These are phyloP conservation scores for Lerista edwardsae DNA, from an alignment of 2,797 vertebrate species.

Conservation along the genomic window DNA sequence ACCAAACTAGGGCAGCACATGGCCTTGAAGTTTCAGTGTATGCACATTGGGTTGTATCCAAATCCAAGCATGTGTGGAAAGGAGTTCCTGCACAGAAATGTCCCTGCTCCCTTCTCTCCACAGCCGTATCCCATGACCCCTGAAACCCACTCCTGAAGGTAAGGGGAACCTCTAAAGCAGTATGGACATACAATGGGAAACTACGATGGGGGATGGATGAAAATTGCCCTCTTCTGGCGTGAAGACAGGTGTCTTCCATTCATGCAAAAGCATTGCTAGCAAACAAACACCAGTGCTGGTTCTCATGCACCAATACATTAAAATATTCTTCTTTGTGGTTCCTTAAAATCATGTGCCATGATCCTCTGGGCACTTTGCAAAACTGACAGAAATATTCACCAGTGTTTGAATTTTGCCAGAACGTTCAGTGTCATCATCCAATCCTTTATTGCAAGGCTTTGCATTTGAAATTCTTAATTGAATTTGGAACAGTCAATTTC, in stretches of 20 bases:
- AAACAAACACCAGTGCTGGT: too few species aligned
- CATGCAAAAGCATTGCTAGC: too few species aligned
- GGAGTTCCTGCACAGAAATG: too few species aligned
- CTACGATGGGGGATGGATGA: too few species aligned
- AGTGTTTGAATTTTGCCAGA: background rate
- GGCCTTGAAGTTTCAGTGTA: conserved; percentile 33
- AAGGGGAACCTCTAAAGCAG: too few species aligned
- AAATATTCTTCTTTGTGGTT: background rate
- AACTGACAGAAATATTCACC: background rate
- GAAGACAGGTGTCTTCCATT: too few species aligned
- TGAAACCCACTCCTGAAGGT: too few species aligned
- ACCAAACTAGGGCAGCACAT: background rate
- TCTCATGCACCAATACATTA: background rate
- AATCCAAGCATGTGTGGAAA: too few species aligned
- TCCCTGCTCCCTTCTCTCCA: too few species aligned
- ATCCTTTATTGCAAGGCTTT: background rate
- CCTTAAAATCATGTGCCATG: background rate
- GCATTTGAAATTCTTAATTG: background rate
- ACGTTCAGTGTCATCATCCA: background rate
- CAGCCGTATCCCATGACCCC: too few species aligned
- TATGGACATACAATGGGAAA: too few species aligned
- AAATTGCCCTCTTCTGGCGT: too few species aligned
- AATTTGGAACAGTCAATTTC: background rate
- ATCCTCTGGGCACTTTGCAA: background rate
- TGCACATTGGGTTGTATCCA: background rate